Evolutionary conservation across 2,797 vertebrate genomes (phyloP).

Genomic region (Microctenopoma steveboyesi): DNA sequence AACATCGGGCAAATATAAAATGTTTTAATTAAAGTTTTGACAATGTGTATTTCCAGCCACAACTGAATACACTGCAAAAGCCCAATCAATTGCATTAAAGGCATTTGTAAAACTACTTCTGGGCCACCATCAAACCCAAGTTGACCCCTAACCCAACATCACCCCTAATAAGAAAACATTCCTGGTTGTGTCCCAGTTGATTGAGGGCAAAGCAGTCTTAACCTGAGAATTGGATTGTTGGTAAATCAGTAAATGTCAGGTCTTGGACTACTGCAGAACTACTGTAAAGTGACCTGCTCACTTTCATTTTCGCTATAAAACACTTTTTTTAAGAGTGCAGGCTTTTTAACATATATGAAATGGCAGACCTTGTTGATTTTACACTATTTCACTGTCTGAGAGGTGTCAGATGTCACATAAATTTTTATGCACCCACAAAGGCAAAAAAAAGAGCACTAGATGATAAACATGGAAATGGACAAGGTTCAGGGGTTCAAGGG

Average conservation of each 20-base stretch:
- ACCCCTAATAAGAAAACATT: too few relatives aligned
- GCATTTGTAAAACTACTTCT: neutral
- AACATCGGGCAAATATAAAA: constrained; percentile 1
- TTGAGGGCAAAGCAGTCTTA: neutral
- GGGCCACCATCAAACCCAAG: neutral
- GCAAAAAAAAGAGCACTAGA: neutral
- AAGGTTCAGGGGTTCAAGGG: too few relatives aligned
- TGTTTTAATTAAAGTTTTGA: neutral
- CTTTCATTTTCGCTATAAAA: neutral
- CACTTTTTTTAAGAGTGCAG: neutral
- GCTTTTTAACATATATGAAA: too few relatives aligned
- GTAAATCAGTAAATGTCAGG: neutral
- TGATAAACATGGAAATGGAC: neutral
- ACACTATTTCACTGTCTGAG: too few relatives aligned
- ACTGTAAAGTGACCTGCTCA: neutral
- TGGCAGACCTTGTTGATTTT: too few relatives aligned
- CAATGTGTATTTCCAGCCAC: neutral
- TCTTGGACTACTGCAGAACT: neutral
- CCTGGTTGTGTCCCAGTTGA: neutral
- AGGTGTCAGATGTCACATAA: too few relatives aligned
- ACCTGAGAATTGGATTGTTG: neutral
- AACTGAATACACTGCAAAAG: neutral
- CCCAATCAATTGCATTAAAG: constrained; percentile 12
- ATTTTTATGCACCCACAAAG: neutral
- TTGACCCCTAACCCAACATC: too few relatives aligned